phyloP scores from a whole-genome alignment of 1,140 invertebrate species.

The Apocrypta bakeri region DNA sequence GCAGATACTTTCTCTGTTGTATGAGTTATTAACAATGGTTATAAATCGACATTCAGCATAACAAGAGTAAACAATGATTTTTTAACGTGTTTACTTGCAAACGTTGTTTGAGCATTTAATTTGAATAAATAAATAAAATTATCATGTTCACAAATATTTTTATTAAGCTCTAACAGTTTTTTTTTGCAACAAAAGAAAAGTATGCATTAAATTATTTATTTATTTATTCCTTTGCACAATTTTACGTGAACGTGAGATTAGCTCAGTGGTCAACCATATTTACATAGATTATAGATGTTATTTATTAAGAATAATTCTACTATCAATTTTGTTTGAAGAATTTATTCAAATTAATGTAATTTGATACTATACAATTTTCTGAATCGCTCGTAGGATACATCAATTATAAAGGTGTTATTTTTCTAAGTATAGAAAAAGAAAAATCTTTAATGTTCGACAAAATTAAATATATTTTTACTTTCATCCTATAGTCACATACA shows the following conservation, averaged over 20 bases:
- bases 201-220: neutral
- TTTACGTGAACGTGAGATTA: too few species aligned
- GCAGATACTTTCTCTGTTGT: neutral
- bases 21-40: neutral
- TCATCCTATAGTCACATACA: conserved; percentile 42
- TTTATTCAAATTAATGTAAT: too few species aligned
- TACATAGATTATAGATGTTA: too few species aligned
- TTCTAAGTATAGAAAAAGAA: conserved; percentile 21
- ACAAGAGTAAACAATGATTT: too few species aligned
- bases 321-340: neutral
- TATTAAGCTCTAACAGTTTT: neutral
- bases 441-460: conserved; percentile 1
- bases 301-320: neutral
- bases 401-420: neutral
- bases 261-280: too few species aligned
- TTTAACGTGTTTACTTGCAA: neutral
- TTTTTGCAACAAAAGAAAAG: neutral
- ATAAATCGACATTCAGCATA: too few species aligned
- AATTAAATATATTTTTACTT: conserved; percentile 48
- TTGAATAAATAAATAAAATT: neutral
- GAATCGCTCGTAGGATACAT: neutral
- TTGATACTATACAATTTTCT: too few species aligned
- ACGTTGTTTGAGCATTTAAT: too few species aligned
- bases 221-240: neutral
- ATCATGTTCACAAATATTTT: neutral